Evolutionary conservation across 2,888 invertebrate genomes (phyloP), one percentile per base, ranked within the genome.

Genomic region (Macaria liturata): DNA sequence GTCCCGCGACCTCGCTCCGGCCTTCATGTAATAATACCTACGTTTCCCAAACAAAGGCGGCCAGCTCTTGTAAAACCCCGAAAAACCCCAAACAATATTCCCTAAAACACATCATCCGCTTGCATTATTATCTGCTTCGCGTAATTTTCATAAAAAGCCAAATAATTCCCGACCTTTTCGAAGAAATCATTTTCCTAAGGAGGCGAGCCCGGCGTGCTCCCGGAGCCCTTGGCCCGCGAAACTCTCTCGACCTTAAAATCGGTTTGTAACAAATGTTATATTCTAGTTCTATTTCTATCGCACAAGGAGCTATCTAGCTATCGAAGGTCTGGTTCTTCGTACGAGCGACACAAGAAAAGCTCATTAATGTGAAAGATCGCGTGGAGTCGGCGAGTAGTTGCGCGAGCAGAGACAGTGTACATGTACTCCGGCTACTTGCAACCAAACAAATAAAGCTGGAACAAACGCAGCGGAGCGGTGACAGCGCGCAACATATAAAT

Each of bases 401-500:
- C 31, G 44, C 48, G 39, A 8, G 5, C 8, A 8, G 39, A 5
- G 39, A 5, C 8, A 39, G 9, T 34, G 20, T 52, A 49, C 52
- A 51, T 49, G 59, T 60, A 60, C 54, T 51, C 54, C 39, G 46
- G 47, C 54, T 61, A 59, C 56, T 62, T 56, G 59, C 59, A 58
- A 48, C 40, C 61, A 58, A 64, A 61, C 59, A 61, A 59, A 65
- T 61, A 62, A 64, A 62, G 58, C 56, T 40, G 59, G 39, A 57
- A 60, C 52, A 60, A 56, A 48, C 66, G 54, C 8, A 54, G 60
- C 59, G 62, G 59, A 58, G 55, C 54, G 61, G 67, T 55, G 64
- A 59, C 62, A 67, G 68, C 68, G 66, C 64, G 69, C 72, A 67
- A 69, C 73, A 71, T 71, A 79, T 79, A 78, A 79, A 79, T 79